Evolutionary conservation across 2,797 vertebrate species (phyloP).

Genomic region (Darevskia nairensis): DNA sequence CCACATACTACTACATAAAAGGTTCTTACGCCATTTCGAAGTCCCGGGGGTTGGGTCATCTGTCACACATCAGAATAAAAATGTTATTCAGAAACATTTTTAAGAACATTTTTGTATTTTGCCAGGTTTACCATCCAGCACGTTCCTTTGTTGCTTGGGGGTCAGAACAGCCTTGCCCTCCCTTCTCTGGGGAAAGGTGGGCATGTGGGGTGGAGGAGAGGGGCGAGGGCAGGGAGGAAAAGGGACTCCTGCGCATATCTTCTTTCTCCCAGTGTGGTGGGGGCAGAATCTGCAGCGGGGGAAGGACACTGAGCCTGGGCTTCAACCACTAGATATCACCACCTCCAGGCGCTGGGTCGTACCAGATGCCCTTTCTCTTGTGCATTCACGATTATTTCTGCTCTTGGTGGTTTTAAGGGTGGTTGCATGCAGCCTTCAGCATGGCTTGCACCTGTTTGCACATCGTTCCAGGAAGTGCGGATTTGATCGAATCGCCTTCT

Average conservation of each 20-base stretch:
- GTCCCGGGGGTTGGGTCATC: slow-evolving; percentile 86
- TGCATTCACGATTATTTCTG: too few relatives aligned
- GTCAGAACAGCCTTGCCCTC: background rate
- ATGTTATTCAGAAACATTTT: slow-evolving; percentile 80
- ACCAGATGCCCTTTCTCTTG: too few relatives aligned
- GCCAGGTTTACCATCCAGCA: slow-evolving; percentile 22
- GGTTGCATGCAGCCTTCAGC: too few relatives aligned
- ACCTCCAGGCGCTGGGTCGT: background rate
- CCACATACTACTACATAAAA: slow-evolving; percentile 69
- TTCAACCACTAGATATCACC: background rate
- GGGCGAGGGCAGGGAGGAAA: background rate
- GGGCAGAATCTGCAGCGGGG: background rate
- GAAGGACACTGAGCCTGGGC: background rate
- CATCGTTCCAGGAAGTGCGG: too few relatives aligned
- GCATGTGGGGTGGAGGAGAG: background rate
- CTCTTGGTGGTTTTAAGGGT: too few relatives aligned
- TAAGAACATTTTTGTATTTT: slow-evolving; percentile 69
- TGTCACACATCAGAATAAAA: slow-evolving; percentile 85
- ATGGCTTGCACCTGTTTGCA: too few relatives aligned
- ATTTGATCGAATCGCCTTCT: too few relatives aligned
- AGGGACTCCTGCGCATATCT: too few relatives aligned
- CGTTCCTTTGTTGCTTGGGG: background rate
- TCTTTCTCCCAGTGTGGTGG: background rate
- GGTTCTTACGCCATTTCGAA: slow-evolving; percentile 86
- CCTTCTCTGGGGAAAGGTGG: too few relatives aligned